Conservation (phyloP, 2,888 invertebrate genomes). For the Dendrolimus pini region DNA sequence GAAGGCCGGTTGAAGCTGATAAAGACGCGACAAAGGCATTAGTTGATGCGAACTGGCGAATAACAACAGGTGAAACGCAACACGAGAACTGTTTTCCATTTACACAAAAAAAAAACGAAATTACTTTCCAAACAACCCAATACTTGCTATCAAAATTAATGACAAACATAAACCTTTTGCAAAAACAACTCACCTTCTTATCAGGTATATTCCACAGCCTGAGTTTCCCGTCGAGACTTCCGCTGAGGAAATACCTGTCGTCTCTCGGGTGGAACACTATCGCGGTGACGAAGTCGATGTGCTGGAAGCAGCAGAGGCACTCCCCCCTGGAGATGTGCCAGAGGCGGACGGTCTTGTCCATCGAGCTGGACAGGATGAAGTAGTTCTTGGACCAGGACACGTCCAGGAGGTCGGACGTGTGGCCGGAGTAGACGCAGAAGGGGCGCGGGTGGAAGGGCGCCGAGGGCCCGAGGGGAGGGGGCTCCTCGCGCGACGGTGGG, state of each 20-base stretch:
- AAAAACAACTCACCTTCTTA: constrained; percentile 81
- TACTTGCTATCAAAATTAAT: too few relatives aligned
- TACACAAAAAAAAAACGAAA: too few relatives aligned
- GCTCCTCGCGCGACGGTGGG: constrained; percentile 74
- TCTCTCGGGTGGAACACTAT: constrained; percentile 98
- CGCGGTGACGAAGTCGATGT: constrained; percentile 99
- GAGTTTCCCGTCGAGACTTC: constrained; percentile 97
- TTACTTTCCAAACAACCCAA: too few relatives aligned
- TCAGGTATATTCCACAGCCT: constrained; percentile 99
- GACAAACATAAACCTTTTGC: too few relatives aligned
- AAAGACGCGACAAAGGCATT: too few relatives aligned
- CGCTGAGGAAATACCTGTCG: constrained; percentile 95
- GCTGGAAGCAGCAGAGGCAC: constrained; percentile 98
- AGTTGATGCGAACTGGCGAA: too few relatives aligned
- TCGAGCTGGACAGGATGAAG: constrained; percentile 97
- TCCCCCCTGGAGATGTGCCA: constrained; percentile 99
- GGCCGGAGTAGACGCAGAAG: constrained; percentile 95
- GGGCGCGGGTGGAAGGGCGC: constrained; percentile 92
- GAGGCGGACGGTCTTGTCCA: constrained; percentile 96
- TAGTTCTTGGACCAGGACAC: constrained; percentile 99
- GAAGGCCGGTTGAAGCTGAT: too few relatives aligned
- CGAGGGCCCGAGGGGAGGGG: constrained; percentile 71
- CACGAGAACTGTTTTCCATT: too few relatives aligned
- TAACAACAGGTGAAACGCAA: too few relatives aligned
- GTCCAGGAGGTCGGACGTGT: constrained; percentile 96